These are phyloP conservation scores for Oryzias woworae DNA, from an alignment of 2,113 vertebrate genomes.

Conservation along the genomic window DNA sequence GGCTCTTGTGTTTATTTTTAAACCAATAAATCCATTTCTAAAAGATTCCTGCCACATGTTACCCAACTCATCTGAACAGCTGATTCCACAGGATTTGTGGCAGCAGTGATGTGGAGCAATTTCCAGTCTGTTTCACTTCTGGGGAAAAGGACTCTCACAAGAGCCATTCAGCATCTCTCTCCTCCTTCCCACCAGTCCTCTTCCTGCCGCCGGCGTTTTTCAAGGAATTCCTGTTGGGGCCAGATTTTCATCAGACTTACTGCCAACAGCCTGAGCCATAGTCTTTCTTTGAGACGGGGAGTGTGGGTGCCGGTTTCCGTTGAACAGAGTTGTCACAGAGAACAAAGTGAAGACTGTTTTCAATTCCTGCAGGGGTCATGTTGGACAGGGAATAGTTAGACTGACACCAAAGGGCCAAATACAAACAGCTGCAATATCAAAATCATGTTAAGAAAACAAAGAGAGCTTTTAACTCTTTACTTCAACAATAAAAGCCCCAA, in stretches of 20 bases:
- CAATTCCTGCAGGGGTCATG: conserved; percentile 49
- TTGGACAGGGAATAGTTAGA: conserved; percentile 49
- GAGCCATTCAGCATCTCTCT: conserved; percentile 30
- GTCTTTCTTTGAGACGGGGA: conserved; percentile 7
- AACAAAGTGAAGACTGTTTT: conserved; percentile 49
- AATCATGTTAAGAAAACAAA: conserved; percentile 23
- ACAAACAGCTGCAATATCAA: conserved; percentile 52
- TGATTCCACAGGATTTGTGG: conserved; percentile 58
- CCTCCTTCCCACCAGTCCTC: conserved; percentile 25
- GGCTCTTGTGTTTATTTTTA: conserved; percentile 35
- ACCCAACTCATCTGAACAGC: conserved; percentile 27
- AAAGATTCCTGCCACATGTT: conserved; percentile 34
- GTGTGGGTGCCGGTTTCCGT: conserved; percentile 64
- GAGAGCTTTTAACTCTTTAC: conserved; percentile 7
- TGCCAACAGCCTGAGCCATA: conserved; percentile 6
- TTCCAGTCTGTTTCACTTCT: conserved; percentile 55
- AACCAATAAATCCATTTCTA: conserved; percentile 40
- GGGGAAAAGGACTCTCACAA: conserved; percentile 59
- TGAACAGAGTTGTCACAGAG: conserved; percentile 39
- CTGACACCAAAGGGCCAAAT: conserved; percentile 21
- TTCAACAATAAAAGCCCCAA: no score
- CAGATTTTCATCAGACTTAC: conserved; percentile 11
- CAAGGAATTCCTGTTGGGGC: conserved; percentile 33
- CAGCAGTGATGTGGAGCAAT: conserved; percentile 33
- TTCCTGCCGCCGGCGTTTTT: conserved; percentile 3